A percentile compares a stretch with the other conserved stretches of the same genome.
Conservation (phyloP, 2,113 vertebrate genomes). For the Odontesthes bonariensis region DNA sequence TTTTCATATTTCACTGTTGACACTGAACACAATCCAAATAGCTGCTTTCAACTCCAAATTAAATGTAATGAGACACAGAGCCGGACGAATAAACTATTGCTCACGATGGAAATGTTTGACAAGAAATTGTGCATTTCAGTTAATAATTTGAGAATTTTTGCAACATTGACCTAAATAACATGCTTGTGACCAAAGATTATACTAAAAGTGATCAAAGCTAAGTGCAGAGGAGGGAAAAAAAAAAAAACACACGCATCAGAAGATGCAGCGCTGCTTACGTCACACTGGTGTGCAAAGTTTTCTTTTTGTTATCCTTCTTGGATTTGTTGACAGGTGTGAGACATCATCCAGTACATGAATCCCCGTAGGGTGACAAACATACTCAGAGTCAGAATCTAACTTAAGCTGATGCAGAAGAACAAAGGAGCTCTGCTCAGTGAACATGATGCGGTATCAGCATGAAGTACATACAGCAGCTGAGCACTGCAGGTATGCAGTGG, state of each 20-base stretch:
- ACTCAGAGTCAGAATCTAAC: conserved; percentile 30
- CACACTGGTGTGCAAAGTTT: conserved; percentile 36
- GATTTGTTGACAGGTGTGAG: conserved; percentile 35
- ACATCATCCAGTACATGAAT: conserved; percentile 32
- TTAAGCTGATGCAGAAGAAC: conserved; percentile 30
- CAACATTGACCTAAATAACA: background rate
- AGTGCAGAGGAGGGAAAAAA: background rate
- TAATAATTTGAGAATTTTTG: background rate
- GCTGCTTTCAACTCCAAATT: background rate
- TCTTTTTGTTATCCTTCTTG: conserved; percentile 17
- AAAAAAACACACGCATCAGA: background rate
- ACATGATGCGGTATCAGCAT: conserved; percentile 56
- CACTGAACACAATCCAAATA: background rate
- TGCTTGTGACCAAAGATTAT: background rate
- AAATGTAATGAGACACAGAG: background rate
- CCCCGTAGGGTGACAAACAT: conserved; percentile 13
- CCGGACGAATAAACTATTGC: background rate
- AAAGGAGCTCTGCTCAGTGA: conserved; percentile 30
- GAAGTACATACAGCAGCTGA: conserved; percentile 59
- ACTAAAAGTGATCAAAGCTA: background rate
- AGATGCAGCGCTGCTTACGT: conserved; percentile 18
- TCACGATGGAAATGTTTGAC: background rate
- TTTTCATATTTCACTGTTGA: background rate
- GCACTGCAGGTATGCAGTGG: conserved; percentile 67
- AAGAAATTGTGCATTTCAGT: background rate